Base-by-base conservation (phyloP, 2,113 vertebrate genomes). In the Neotoma lepida region DNA sequence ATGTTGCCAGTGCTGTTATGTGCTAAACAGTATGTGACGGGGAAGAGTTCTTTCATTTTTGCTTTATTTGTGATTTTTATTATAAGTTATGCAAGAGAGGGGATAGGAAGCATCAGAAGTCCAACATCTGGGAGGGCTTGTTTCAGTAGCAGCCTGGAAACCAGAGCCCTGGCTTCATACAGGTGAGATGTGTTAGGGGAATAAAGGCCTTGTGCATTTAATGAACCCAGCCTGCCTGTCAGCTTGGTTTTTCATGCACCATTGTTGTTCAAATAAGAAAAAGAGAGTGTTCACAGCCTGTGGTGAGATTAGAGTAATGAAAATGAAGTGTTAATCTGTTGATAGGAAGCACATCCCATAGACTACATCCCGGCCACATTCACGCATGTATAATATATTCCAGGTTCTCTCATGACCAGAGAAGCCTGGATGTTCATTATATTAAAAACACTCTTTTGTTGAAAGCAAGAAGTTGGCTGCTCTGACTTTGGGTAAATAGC, bases 321-420 rank as follows among this genome's bases (percentile, higher is more conserved):
- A 98, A 98, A 96, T 96, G 93, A 97, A 97, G 97, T 97, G 96
- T 97, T 98, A 97, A 97, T 95, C 76, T 97, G 94, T 90, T 82
- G 91, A 94, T 97, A 68, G 96, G 94, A 97, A 66, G 96, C 84
- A 96, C 56, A 97, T 97, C 97, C 97, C 49, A 76, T 97, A 97
- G 93, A 64, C 96, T 82, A 88, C 84, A 87, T 95, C 88, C 88
- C 44, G 35, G 15, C 18, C 90, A 95, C 96, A 96, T 91, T 94
- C 92, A 88, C 95, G 64, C 46, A 6, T 96, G 86, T 90, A 89
- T 97, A 97, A 97, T 97, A 95, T 94, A 95, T 96, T 97, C 92
- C 97, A 97, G 96, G 95, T 97, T 97, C 96, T 97, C 90, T 96
- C 88, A 92, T 54, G 88, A 96, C 86, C 41, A 92, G 88, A 95